A percentile compares a stretch with the other conserved stretches of the same genome.
These are phyloP conservation scores for Phoebastria nigripes DNA, from an alignment of 2,797 vertebrate genomes.

Conservation along the genomic window DNA sequence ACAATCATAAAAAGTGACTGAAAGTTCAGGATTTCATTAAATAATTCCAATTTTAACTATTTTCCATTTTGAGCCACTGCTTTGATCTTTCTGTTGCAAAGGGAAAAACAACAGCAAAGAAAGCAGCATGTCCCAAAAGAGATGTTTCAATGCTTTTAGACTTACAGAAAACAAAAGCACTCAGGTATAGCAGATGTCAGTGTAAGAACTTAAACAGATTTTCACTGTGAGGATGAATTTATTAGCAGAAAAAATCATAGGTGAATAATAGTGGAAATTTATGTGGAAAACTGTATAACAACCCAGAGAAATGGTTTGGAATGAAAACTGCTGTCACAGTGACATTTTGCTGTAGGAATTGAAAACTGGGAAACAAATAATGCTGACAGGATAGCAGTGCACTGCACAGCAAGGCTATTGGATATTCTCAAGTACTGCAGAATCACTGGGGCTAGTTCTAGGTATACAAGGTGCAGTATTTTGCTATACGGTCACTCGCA, in stretches of 20 bases:
- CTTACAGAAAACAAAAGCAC: background rate
- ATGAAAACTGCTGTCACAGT: background rate
- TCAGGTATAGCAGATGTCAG: background rate
- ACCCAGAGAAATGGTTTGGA: background rate
- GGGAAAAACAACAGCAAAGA: background rate
- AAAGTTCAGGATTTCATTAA: background rate
- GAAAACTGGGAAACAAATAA: background rate
- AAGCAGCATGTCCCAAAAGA: background rate
- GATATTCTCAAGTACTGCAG: background rate
- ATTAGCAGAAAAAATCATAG: background rate
- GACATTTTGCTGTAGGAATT: background rate
- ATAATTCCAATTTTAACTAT: background rate
- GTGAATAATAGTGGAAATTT: background rate
- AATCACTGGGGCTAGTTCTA: background rate
- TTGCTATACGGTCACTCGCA: background rate
- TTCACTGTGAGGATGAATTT: background rate
- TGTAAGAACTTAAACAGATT: background rate
- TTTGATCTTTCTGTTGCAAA: background rate
- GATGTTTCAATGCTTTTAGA: background rate
- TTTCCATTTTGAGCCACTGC: background rate
- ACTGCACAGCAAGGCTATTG: background rate
- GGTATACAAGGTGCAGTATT: background rate
- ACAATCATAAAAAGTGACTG: background rate
- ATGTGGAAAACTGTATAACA: background rate
- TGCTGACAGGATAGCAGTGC: background rate